Evolutionary conservation across 2,888 invertebrate genomes (phyloP), one percentile per base, ranked within the genome.

Genomic region (Limnephilus lunatus): DNA sequence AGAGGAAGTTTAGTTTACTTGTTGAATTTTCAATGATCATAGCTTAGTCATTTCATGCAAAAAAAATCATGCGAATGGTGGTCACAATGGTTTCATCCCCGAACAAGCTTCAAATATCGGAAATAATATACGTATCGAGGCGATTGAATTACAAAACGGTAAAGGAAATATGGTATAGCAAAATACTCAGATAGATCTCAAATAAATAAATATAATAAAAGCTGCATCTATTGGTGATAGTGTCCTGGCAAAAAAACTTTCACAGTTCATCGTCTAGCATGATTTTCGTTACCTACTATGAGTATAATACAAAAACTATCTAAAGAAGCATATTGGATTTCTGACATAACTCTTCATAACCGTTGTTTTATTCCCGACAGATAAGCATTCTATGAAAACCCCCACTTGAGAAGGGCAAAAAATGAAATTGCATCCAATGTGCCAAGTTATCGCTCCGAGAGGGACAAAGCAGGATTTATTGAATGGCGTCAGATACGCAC

Each of bases 391-490:
- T 91, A 82, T 53, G 53, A 91, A 68, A 68, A 68, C 89, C 90
- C 87, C 81, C 90, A 82, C 89, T 85, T 53, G 88, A 86, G 80
- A 86, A 89, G 91, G 92, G 91, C 91, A 86, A 85, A 92, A 90
- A 89, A 85, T 82, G 87, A 93, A 93, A 93, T 93, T 91, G 93
- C 93, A 93, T 93, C 91, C 91, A 81, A 81, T 80, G 88, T 90
- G 92, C 92, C 91, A 92, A 92, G 89, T 92, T 91, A 92, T 93
- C 81, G 93, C 86, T 81, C 89, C 30, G 86, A 32, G 90, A 93
- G 86, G 83, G 91, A 88, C 85, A 92, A 92, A 90, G 92, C 81
- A 85, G 92, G 91, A 92, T 92, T 90, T 89, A 90, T 83, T 92
- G 93, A 93, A 93, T 92, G 92, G 92, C 81, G 91, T 83, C 91